Percentiles rank a stretch among this genome's conserved stretches.
Conservation (phyloP, 2,113 vertebrate species). For the Tympanuchus pallidicinctus region DNA sequence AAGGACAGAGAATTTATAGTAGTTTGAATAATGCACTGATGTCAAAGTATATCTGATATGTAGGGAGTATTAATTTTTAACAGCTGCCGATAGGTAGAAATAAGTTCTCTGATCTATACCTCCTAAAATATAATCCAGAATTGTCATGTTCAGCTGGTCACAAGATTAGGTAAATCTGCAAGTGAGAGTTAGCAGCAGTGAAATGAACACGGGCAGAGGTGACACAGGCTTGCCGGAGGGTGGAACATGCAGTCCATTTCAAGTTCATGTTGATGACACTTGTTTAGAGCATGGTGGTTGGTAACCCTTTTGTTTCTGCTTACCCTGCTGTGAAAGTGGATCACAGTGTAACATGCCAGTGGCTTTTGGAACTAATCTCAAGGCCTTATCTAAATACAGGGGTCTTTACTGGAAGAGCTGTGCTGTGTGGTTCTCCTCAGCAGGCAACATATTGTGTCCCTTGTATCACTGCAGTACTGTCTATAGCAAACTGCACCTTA, state of each 20-base stretch:
- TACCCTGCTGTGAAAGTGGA: not conserved
- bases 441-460: not conserved
- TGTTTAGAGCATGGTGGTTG: slow-evolving; percentile 1
- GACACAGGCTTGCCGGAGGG: not conserved
- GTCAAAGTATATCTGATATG: slow-evolving; percentile 60
- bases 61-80: slow-evolving; percentile 54
- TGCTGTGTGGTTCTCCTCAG: fast-evolving
- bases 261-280: not conserved
- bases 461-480: not conserved
- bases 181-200: not conserved
- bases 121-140: slow-evolving; percentile 26
- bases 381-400: not conserved
- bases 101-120: slow-evolving; percentile 19
- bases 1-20: slow-evolving; percentile 58
- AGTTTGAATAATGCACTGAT: slow-evolving; percentile 25
- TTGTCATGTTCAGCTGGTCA: not conserved
- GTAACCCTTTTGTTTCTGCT: not conserved
- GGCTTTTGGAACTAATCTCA: slow-evolving; percentile 3
- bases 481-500: not conserved
- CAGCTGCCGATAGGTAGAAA: slow-evolving; percentile 43
- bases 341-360: not conserved
- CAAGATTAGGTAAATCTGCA: slow-evolving; percentile 6
- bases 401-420: not conserved
- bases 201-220: not conserved
- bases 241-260: not conserved